Percentiles rank a stretch among this genome's conserved stretches.
These are phyloP conservation scores for Molorchus minor DNA, from an alignment of 2,888 invertebrate species.

Conservation along the genomic window DNA sequence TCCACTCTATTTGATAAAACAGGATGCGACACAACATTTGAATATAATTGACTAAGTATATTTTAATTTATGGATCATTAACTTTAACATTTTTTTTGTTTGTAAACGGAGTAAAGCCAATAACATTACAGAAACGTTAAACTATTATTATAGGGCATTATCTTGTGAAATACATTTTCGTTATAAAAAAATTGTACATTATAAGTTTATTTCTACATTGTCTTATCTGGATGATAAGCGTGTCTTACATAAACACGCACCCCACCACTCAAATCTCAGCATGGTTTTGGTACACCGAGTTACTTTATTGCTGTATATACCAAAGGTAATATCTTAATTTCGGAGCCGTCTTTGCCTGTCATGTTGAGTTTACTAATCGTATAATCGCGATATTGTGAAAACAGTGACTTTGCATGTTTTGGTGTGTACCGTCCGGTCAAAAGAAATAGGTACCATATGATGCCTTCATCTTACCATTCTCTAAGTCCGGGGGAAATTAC, in stretches of 20 bases:
- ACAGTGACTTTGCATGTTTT: slow-evolving; percentile 4
- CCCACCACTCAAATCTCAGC: slow-evolving; percentile 16
- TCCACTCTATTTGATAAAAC: background rate
- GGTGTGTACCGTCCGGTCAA: too few species aligned
- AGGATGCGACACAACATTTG: background rate
- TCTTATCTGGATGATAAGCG: slow-evolving; percentile 32
- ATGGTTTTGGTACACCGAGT: slow-evolving; percentile 9
- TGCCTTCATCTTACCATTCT: slow-evolving; percentile 55
- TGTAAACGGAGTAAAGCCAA: background rate
- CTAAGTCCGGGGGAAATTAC: slow-evolving; percentile 56
- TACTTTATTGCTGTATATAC: slow-evolving; percentile 12
- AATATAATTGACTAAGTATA: background rate
- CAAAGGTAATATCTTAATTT: slow-evolving; percentile 7
- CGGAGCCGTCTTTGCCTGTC: slow-evolving; percentile 2
- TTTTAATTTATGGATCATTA: slow-evolving; percentile 1
- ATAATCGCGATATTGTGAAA: background rate
- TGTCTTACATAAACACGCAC: slow-evolving; percentile 32
- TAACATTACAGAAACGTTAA: too few species aligned
- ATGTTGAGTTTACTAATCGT: too few species aligned
- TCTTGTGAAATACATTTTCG: background rate
- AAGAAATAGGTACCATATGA: slow-evolving; percentile 35
- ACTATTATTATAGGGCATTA: background rate
- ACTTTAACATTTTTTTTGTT: background rate
- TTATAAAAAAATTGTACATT: slow-evolving; percentile 15
- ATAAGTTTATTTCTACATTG: slow-evolving; percentile 18